Base-by-base conservation (phyloP, 2,888 invertebrate genomes). In the Dendrolimus pini region DNA sequence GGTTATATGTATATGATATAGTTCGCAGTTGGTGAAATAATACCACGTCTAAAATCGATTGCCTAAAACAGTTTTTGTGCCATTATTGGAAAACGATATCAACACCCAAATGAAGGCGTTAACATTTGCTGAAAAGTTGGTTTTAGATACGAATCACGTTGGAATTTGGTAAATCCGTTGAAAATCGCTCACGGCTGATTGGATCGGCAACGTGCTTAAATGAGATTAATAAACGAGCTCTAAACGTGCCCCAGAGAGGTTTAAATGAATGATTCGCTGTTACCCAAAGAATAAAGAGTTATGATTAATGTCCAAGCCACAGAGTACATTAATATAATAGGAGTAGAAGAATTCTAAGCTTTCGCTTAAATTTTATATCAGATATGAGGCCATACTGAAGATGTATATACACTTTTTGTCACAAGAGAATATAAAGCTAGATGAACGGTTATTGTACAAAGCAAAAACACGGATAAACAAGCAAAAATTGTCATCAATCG, bases 181-280 rank as follows among this genome's bases (percentile, higher is more conserved):
- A 60, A 70, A 77, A 77, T 73, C 68, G 70, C 67, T 77, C 67
- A 71, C 70, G 65, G 63, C 60, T 70, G 71, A 74, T 74, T 72
- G 62, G 69, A 72, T 65, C 71, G 66, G 73, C 74, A 76, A 76
- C 73, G 74, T 62, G 72, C 71, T 74, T 72, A 78, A 80, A 80
- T 71, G 67, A 72, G 77, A 79, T 80, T 82, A 81, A 77, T 79
- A 78, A 76, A 75, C 66, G 70, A 62, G 62, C 62, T 66, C 61
- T 59, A 70, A 72, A 47, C 12, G 47, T 47, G 12, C 47, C 47
- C 47, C 47, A 47, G 47, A 47, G 47, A 12, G 9, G 12, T 47
- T 47, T 47, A 9, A 12, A 47, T 47, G 12, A 47, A 47, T 47
- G 9, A 12, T 47, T 47, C 12, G 47, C 47, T 47, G 47, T 47